A percentile compares a stretch with the other conserved stretches of the same genome.
Evolutionary conservation across 2,888 invertebrate genomes (phyloP).

Genomic region (Hypsopygia costalis): DNA sequence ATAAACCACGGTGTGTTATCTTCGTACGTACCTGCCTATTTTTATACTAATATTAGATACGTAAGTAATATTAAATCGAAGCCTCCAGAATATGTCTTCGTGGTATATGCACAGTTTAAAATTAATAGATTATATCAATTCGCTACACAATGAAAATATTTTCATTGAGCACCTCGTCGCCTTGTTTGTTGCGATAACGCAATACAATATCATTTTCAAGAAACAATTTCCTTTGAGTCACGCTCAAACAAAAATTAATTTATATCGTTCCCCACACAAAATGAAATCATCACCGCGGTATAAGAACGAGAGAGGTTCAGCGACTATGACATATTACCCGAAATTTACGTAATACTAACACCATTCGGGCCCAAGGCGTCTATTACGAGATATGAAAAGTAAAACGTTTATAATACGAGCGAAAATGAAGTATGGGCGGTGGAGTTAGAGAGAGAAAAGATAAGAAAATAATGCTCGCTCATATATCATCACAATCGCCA

Average conservation of each 20-base stretch:
- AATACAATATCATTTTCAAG: constrained; percentile 48
- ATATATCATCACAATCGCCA: constrained; percentile 79
- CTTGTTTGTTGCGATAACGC: constrained; percentile 43
- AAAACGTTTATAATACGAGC: constrained; percentile 72
- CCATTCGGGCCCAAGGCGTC: constrained; percentile 54
- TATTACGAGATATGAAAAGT: constrained; percentile 71
- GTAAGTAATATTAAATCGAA: no score
- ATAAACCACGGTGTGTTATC: no score
- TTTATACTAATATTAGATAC: no score
- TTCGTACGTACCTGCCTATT: no score
- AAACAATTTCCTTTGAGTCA: constrained; percentile 53
- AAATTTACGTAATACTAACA: constrained; percentile 69
- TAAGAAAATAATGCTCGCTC: constrained; percentile 78
- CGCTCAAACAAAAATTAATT: constrained; percentile 58
- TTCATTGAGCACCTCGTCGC: constrained; percentile 28
- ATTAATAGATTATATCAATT: constrained; percentile 42
- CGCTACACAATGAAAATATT: constrained; percentile 42
- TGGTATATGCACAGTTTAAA: no score
- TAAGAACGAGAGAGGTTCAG: constrained; percentile 34
- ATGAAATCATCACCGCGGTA: constrained; percentile 52
- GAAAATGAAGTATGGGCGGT: constrained; percentile 73
- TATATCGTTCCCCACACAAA: constrained; percentile 43
- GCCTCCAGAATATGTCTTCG: no score
- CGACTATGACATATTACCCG: constrained; percentile 57
- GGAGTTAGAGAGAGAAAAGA: constrained; percentile 78